Base-by-base conservation (phyloP, 2,888 invertebrate species). In the Drosophila fulvimacula region DNA sequence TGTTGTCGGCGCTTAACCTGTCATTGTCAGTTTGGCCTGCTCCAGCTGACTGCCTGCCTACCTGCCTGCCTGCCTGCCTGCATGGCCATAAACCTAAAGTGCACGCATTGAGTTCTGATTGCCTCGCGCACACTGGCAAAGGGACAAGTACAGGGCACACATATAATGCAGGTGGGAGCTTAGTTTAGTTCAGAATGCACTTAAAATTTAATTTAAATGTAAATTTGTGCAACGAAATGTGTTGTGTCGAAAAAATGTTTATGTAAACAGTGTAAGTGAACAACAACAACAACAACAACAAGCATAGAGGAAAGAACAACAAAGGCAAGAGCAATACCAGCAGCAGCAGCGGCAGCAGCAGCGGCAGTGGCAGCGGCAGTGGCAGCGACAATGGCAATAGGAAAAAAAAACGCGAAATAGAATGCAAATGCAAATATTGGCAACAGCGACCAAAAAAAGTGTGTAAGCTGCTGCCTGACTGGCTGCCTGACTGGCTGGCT, bases 121-220 rank as follows among this genome's bases (percentile, higher is more conserved):
- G 83, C 81, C 79, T 55, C 63, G 51, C 36, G 49, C 48, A 66
- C 46, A 59, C 30, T n/a, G n/a, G 36, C 65, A 53, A 52, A 42
- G n/a, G 24, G 24, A 34, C 32, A 36, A 11, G 34, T 15, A 41
- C 30, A 52, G 55, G 42, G 53, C 49, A 30, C 42, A 46, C 52
- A 58, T 34, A 48, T 46, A 53, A 60, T 69, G 58, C 57, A 76
- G 73, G 68, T 74, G 66, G 87, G 62, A 85, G 81, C 89, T 85
- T 90, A 89, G 85, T 86, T 86, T 90, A 86, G 84, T 86, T 86
- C 84, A 82, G 82, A 82, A 88, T 84, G 85, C 86, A 87, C 89
- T 90, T 90, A 89, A 87, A 90, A 79, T 87, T 90, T 90, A 87
- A 87, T 87, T 87, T 87, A 90, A 87, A 87, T 87, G 86, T 87